A percentile compares a stretch with the other conserved stretches of the same genome.
These are phyloP conservation scores for Echinarachnius parma DNA, from an alignment of 53 echinoderm and acorn worm species.

Conservation along the genomic window DNA sequence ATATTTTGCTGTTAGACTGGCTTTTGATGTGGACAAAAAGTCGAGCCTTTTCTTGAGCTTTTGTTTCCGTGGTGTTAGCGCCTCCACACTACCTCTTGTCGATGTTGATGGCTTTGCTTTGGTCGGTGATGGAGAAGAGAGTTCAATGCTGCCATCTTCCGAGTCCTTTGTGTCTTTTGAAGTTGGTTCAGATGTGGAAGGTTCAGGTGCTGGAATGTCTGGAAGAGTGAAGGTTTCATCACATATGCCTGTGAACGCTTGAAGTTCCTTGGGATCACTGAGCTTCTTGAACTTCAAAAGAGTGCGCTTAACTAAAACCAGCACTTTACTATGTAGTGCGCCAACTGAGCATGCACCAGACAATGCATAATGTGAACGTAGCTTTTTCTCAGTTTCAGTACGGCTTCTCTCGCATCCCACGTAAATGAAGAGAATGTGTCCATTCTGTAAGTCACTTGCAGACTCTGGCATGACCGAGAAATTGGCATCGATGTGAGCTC, in stretches of 20 bases:
- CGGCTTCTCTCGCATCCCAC: background rate
- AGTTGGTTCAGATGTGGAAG: background rate
- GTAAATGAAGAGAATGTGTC: slow-evolving; percentile 3
- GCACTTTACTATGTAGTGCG: background rate
- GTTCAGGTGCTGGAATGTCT: background rate
- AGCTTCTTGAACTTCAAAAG: slow-evolving; percentile 50
- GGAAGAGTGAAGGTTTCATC: slow-evolving; percentile 31
- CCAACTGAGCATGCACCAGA: background rate
- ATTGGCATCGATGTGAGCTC: background rate
- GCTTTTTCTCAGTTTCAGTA: background rate
- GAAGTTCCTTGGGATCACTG: slow-evolving; percentile 45
- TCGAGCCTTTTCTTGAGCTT: slow-evolving; percentile 34
- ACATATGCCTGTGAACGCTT: slow-evolving; percentile 43
- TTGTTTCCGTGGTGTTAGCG: slow-evolving; percentile 42
- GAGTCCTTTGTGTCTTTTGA: too few relatives aligned
- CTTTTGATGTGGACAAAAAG: slow-evolving; percentile 22
- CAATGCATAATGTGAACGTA: background rate
- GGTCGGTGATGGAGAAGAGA: background rate
- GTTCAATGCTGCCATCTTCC: too few relatives aligned
- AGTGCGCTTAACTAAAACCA: slow-evolving; percentile 7
- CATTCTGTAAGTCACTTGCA: slow-evolving; percentile 1
- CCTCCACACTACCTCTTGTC: slow-evolving; percentile 29
- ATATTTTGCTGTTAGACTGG: background rate
- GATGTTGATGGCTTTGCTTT: slow-evolving; percentile 9
- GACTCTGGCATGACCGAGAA: slow-evolving; percentile 4